These are phyloP conservation scores for Anoplolepis gracilipes DNA, from an alignment of 1,140 invertebrate species.

Conservation along the genomic window DNA sequence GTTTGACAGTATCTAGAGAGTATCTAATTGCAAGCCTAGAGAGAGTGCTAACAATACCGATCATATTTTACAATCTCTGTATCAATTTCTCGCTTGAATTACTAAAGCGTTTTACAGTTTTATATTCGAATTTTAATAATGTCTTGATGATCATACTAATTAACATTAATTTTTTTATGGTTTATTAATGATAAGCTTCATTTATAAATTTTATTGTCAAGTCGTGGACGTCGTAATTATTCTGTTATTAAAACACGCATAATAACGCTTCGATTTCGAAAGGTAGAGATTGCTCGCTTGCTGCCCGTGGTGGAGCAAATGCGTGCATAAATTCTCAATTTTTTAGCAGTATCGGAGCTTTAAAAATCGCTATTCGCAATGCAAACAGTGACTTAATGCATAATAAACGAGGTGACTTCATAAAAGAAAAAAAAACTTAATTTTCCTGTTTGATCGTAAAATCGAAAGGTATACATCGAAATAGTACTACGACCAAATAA, in stretches of 20 bases:
- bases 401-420: not conserved
- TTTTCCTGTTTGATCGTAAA: slow-evolving; percentile 13
- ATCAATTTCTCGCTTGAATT: not conserved
- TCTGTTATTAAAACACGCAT: slow-evolving; percentile 28
- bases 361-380: not conserved
- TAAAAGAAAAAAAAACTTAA: not conserved
- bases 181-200: slow-evolving; percentile 31
- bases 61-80: not conserved
- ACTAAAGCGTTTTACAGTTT: not conserved
- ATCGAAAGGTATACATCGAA: not conserved
- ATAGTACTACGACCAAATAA: slow-evolving; percentile 63
- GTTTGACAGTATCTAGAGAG: slow-evolving; percentile 5
- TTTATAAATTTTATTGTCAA: slow-evolving; percentile 22
- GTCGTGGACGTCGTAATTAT: slow-evolving; percentile 17
- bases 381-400: not conserved
- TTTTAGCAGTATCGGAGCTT: not conserved
- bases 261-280: slow-evolving; percentile 40
- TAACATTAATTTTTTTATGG: slow-evolving; percentile 25
- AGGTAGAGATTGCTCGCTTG: not conserved
- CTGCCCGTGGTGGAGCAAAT: not conserved
- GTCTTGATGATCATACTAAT: slow-evolving; percentile 5
- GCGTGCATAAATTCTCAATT: slow-evolving; percentile 19
- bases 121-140: not conserved
- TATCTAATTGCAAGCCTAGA: not conserved
- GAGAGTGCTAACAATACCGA: not conserved